Base-by-base conservation (phyloP, 2,888 invertebrate species). In the Eupithecia abbreviata region DNA sequence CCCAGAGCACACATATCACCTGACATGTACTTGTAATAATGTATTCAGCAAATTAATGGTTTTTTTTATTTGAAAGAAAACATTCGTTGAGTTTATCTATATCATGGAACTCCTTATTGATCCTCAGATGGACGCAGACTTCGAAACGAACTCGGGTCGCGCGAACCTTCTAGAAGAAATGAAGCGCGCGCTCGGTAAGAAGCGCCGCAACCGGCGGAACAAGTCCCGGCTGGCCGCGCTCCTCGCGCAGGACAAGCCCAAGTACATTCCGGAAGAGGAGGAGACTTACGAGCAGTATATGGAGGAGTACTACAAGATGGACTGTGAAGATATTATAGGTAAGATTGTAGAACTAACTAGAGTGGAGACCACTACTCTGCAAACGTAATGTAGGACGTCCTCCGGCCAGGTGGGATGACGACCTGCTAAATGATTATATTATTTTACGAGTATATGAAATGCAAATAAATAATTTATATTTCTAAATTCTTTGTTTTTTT, bases 241-340 rank as follows among this genome's bases (percentile, higher is more conserved):
- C 43, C 90, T 98, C 4, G 93, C 96, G 18, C 93, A 96, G 55
- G 96, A 97, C 73, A 99, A 99, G 88, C 99, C 99, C 0, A 95
- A 96, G 73, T 99, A 97, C 91, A 96, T 99, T 90, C 98, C 99
- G 0, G 93, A 96, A 0, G 86, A 88, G 13, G 95, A 96, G 77
- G 96, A 97, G 79, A 97, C 97, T 0, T 99, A 98, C 90, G 96
- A 97, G 51, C 96, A 98, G 84, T 99, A 99, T 88, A 96, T 99
- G 88, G 98, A 99, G 85, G 99, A 99, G 90, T 99, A 99, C 90
- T 99, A 99, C 88, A 97, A 97, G 85, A 95, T 99, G 88, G 98
- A 99, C 90, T 99, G 98, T 90, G 99, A 99, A 88, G 99, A 99
- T 90, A 96, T 99, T 72, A 97, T 99, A 71, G 99, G 75, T 75